A percentile compares a stretch with the other conserved stretches of the same genome.
phyloP scores from a whole-genome alignment of 1,140 invertebrate species.

The Lucilia cuprina region DNA sequence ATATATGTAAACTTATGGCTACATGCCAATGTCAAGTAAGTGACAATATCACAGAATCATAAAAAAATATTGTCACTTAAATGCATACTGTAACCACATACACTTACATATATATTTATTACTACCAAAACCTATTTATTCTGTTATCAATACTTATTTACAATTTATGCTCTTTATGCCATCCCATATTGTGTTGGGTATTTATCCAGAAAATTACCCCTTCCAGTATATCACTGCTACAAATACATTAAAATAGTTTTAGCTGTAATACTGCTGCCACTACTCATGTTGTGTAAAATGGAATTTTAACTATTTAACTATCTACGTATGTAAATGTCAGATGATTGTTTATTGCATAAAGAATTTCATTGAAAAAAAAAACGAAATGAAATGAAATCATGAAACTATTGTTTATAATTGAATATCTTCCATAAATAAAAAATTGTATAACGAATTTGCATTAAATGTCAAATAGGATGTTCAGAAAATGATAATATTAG shows the following conservation, averaged over 20 bases:
- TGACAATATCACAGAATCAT: background rate
- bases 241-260: background rate
- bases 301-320: conserved; percentile 4
- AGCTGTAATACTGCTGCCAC: background rate
- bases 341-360: background rate
- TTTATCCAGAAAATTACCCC: too few species aligned
- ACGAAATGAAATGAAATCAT: background rate
- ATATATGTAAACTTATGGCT: background rate
- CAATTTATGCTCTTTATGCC: too few species aligned
- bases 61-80: background rate
- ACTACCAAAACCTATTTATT: background rate
- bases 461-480: background rate
- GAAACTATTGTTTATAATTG: background rate
- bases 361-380: background rate
- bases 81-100: background rate
- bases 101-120: background rate
- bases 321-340: background rate
- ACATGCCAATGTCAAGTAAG: background rate
- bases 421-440: background rate
- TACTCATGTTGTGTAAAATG: background rate
- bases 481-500: too few species aligned
- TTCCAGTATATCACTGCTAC: background rate
- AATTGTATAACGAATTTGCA: background rate
- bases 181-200: too few species aligned
- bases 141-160: background rate